phyloP scores from a whole-genome alignment of 2,797 vertebrate species.

The Acropternis orthonyx region DNA sequence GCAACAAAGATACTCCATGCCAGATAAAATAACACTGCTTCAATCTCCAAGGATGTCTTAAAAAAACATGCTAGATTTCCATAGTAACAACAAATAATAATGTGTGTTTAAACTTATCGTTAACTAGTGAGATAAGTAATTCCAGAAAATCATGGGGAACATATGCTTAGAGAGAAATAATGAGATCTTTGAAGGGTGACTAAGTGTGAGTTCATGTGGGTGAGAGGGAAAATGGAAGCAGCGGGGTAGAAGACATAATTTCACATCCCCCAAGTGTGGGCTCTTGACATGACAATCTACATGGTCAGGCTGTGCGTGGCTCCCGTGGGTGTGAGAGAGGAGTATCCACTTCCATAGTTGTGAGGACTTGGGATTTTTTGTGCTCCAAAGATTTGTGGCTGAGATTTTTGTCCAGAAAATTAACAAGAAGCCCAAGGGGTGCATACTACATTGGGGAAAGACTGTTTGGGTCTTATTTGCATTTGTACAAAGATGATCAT shows the following conservation, averaged over 20 bases:
- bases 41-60: background rate
- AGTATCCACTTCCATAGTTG: background rate
- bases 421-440: background rate
- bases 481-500: background rate
- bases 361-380: background rate
- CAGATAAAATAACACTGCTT: background rate
- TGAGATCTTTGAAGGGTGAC: conserved; percentile 32
- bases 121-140: conserved; percentile 14
- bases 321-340: background rate
- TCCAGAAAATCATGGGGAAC: background rate
- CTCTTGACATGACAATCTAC: background rate
- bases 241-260: background rate
- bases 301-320: background rate
- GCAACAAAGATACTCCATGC: background rate
- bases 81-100: conserved; percentile 47
- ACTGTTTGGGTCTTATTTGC: background rate
- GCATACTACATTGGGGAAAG: background rate
- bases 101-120: conserved; percentile 5
- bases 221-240: conserved; percentile 25
- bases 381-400: background rate
- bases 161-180: conserved; percentile 4
- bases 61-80: background rate
- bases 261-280: background rate
- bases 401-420: background rate
- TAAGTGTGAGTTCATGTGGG: conserved; percentile 27